Evolutionary conservation across 2,113 vertebrate species (phyloP), one percentile per base, ranked within the genome.

Genomic region (Gracilinanus agilis): DNA sequence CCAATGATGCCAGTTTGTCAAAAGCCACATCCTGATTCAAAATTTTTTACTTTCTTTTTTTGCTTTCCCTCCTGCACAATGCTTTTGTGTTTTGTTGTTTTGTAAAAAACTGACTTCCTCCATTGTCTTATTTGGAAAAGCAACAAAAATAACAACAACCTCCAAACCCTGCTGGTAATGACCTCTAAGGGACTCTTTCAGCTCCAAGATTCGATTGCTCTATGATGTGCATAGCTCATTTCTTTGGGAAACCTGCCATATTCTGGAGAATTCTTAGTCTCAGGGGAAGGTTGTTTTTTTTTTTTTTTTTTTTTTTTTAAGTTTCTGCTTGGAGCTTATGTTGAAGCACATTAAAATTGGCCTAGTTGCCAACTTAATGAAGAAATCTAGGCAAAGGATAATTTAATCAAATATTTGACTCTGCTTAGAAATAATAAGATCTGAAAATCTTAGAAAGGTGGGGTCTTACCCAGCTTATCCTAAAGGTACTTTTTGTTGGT

Each of bases 41-140:
- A 61, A 94, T 94, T 97, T 98, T 97, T 97, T 92, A 96, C 96
- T 97, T 97, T 98, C 97, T 96, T 95, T 92, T 91, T 95, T 89
- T n/a, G 55, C 55, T 92, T 92, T 53, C 91, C 97, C 61, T 10
- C 90, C 93, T 94, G 55, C n/a, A 24, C 19, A 75, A 94, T 94
- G 27, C 44, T 75, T 94, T 96, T 91, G 95, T 44, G 29, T 95
- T 90, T n/a, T n/a, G n/a, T n/a, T 91, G 95, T 93, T 91, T 94
- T 97, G 93, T 58, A 96, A 97, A 96, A 49, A 49, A 49, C 3
- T 54, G 89, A 96, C 96, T 58, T 97, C 49, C 29, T 97, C 95
- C 91, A 56, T 90, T 92, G 95, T 96, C 44, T 96, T 92, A 90
- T 95, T 96, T 96, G 96, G 53, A n/a, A 75, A 96, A 93, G 92